Conservation (phyloP, 2,113 vertebrate species). For the Halcyon malimbica region DNA sequence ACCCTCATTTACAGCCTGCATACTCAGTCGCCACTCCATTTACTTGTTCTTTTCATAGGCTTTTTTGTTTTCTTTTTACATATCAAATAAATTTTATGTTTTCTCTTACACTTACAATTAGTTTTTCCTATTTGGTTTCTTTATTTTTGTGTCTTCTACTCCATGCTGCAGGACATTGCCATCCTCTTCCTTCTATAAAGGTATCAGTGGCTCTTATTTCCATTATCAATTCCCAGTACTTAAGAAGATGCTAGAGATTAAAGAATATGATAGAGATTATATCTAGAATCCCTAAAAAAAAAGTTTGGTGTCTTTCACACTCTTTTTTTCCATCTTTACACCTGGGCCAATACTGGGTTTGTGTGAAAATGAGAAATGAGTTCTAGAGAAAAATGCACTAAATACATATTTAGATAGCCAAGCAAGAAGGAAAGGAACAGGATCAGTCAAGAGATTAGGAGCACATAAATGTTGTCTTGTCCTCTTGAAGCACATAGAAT, state of each 20-base stretch:
- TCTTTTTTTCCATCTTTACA: neutral
- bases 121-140: neutral
- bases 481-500: neutral
- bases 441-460: neutral
- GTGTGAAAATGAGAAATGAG: neutral
- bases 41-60: neutral
- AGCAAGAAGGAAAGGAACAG: neutral
- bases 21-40: neutral
- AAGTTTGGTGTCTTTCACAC: neutral
- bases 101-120: neutral
- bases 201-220: neutral
- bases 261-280: neutral
- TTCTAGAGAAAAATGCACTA: neutral
- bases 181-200: neutral
- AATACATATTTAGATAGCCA: neutral
- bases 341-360: neutral
- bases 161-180: neutral
- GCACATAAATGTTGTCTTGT: neutral
- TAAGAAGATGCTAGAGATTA: neutral
- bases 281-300: neutral
- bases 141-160: neutral
- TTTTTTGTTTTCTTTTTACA: neutral
- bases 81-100: neutral
- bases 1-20: neutral
- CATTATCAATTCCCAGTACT: neutral